A percentile compares a stretch with the other conserved stretches of the same genome.
These are phyloP conservation scores for Crocuta crocuta DNA, from an alignment of 2,113 vertebrate species.

Conservation along the genomic window DNA sequence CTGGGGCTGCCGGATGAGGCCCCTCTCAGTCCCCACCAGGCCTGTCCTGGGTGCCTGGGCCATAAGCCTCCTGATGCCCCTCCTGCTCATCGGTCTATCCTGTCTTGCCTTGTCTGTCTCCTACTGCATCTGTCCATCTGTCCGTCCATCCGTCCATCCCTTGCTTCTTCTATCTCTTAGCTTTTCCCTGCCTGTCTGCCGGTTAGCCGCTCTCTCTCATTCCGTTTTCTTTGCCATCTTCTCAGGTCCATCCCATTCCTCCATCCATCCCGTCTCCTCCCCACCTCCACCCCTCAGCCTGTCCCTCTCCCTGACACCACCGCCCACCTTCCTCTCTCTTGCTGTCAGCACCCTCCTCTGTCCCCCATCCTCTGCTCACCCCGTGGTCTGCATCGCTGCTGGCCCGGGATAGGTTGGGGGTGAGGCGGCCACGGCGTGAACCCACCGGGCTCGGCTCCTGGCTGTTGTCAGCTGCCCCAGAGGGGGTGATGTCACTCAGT, in stretches of 20 bases:
- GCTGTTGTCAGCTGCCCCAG: conserved; percentile 77
- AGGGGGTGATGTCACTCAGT: conserved; percentile 87
- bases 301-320: not conserved
- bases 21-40: not conserved
- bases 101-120: not conserved
- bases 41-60: not conserved
- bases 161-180: not conserved
- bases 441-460: conserved; percentile 81
- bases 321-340: not conserved
- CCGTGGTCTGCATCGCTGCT: conserved; percentile 81
- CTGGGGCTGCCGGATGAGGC: not conserved
- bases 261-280: not conserved
- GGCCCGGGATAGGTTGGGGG: conserved; percentile 82
- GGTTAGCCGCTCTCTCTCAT: not conserved
- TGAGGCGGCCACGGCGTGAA: conserved; percentile 77
- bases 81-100: not conserved
- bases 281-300: not conserved
- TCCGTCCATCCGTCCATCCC: too few relatives aligned
- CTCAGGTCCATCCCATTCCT: not conserved
- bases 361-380: conserved; percentile 56
- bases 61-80: not conserved
- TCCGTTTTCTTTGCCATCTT: not conserved
- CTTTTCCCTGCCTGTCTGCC: not conserved
- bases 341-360: not conserved
- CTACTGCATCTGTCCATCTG: not conserved